phyloP scores from a whole-genome alignment of 2,888 invertebrate species.

The Chironomus tentans region DNA sequence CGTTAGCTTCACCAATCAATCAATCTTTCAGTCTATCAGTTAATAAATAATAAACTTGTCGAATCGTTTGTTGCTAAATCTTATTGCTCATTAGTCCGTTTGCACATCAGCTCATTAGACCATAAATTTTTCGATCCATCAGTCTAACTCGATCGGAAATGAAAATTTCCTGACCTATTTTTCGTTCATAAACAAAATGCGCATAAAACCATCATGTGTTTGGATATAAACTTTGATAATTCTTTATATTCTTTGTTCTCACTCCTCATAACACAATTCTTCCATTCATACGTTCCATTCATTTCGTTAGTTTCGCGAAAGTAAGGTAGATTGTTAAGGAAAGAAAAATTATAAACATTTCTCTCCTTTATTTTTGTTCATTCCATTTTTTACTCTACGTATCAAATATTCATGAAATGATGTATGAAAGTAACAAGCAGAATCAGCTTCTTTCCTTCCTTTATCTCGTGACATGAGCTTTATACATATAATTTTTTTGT shows the following conservation, averaged over 20 bases:
- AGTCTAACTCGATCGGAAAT: too few species aligned
- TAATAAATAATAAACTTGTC: neutral
- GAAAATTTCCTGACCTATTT: too few species aligned
- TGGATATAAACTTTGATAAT: neutral
- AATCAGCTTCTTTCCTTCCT: neutral
- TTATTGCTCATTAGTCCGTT: too few species aligned
- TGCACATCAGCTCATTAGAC: too few species aligned
- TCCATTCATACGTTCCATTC: neutral
- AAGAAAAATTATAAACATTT: too few species aligned
- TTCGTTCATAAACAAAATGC: too few species aligned
- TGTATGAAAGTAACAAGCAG: neutral
- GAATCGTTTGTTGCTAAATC: too few species aligned
- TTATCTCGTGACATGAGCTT: neutral
- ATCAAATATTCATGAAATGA: constrained; percentile 8
- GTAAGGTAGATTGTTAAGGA: too few species aligned
- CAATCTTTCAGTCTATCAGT: neutral
- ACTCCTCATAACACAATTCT: neutral
- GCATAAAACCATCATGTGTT: too few species aligned
- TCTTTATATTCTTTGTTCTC: neutral
- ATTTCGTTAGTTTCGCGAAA: neutral
- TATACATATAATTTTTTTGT: neutral
- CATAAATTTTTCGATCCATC: too few species aligned
- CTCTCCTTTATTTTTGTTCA: neutral
- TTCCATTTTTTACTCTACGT: neutral
- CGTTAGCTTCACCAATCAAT: neutral